Base-by-base conservation (phyloP, 2,888 invertebrate species). In the Galerucella calmariensis region DNA sequence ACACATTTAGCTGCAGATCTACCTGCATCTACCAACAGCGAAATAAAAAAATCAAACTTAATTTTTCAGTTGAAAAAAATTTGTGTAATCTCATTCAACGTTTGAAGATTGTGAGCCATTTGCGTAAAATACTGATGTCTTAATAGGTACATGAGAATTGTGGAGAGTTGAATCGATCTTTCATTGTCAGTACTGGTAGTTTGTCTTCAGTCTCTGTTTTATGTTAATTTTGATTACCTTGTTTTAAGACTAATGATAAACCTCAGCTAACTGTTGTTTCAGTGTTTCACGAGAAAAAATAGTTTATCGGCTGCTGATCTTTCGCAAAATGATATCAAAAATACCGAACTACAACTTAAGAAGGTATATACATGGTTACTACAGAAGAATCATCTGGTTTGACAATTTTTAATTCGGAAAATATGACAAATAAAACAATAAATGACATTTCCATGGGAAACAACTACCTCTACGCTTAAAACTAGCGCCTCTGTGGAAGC, bases 1-100 rank as follows among this genome's bases (percentile, higher is more conserved):
- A 71, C 65, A 68, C 74, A 77, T 75, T 73, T 75, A 70, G 72
- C 20, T 68, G 67, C 67, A 73, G 66, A 77, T 75, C 72, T 72
- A 67, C 69, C 74, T 65, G 46, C 59, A 68, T 74, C 51, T 67
- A 27, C 70, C 65, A 62, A 58, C 56, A 48, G 48, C 41, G 63
- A 41, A 72, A 62, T 68, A 69, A 53, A 72, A 72, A 75, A 72
- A 16, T 35, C 24, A 41, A 27, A 53, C 16, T 67, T 56, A n/a
- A 68, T 20, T 59, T 16, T 46, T 27, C 20, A 69, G 35, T 41
- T 41, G 35, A 41, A 41, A 41, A 41, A 61, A 51, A n/a, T 58
- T 58, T 56, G 8, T 65, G 65, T 41, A 46, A 56, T 66, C 65
- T 71, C 61, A 48, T 35, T 48, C 48, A 51, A 69, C 8, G 61